Base-by-base conservation (phyloP, 2,797 vertebrate genomes). In the Crenuchus spilurus region DNA sequence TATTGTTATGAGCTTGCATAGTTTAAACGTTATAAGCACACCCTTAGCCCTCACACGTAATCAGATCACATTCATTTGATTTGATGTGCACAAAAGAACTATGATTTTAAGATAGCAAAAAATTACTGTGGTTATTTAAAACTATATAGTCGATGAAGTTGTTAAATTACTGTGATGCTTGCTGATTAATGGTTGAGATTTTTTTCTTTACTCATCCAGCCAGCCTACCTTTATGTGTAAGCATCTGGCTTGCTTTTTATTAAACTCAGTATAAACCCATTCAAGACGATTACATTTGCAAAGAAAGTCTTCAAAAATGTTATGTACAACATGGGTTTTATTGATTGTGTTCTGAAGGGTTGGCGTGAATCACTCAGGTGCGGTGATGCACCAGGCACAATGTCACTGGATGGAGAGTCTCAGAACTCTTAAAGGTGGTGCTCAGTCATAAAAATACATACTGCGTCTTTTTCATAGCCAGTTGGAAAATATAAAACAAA, bases 401-500 rank as follows among this genome's bases (percentile, higher is more conserved):
- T 85, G 46, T 81, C 74, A 82, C 68, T 83, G 63, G 76, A 79
- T 74, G 78, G 67, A 49, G 63, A 66, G 71, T 75, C 89, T 85
- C 84, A 86, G 81, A 84, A 82, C 84, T 85, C 85, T 83, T 88
- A 30, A 70, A 76, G 82, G 84, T 80, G 84, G 74, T 54, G 74
- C 75, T 70, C 77, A 65, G 78, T 85, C 71, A 79, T 85, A 75
- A 85, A 76, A 83, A 81, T 81, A 89, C 84, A 90, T 85, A 87
- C 85, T 84, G 84, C 72, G 85, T 81, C 76, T 82, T 74, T 75
- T 72, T 82, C 70, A 75, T 75, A 77, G 72, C 78, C 73, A 73
- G 74, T 80, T 72, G 75, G 65, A 83, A 83, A 84, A 85, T 85
- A 83, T 82, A 82, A 84, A 80, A 84, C 75, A 78, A 80, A 79